Percentiles rank a stretch among this genome's conserved stretches.
Conservation (phyloP, 2,797 vertebrate species). For the Glyptemys insculpta region DNA sequence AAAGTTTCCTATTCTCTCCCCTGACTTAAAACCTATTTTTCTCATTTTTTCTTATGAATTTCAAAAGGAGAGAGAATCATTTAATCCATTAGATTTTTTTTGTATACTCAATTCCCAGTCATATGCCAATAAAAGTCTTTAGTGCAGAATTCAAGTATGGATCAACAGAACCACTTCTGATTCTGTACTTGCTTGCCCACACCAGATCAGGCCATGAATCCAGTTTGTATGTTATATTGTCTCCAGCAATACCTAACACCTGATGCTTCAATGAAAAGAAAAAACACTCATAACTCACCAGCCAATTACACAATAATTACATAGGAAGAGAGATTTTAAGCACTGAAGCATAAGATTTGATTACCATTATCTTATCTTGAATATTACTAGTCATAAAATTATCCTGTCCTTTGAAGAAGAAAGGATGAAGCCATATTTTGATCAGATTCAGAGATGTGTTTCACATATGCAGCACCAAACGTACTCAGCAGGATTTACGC, state of each 20-base stretch:
- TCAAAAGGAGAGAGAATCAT: neutral
- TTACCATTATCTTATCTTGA: neutral
- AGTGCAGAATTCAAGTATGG: neutral
- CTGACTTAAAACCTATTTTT: neutral
- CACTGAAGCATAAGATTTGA: neutral
- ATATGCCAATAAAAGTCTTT: neutral
- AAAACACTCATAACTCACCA: neutral
- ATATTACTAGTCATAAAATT: neutral
- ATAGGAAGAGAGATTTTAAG: neutral
- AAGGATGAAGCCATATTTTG: neutral
- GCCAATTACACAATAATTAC: neutral
- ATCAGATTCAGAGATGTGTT: neutral
- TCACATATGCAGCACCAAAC: neutral
- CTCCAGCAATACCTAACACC: neutral
- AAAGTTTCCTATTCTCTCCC: neutral
- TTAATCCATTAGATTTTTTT: neutral
- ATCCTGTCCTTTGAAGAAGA: neutral
- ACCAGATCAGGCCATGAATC: neutral
- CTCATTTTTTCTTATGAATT: neutral
- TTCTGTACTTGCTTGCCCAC: neutral
- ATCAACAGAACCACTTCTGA: neutral
- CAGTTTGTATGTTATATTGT: neutral
- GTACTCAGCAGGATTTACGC: neutral
- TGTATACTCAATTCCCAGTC: neutral
- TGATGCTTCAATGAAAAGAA: neutral